These are phyloP conservation scores for Cyanoderma ruficeps DNA, from an alignment of 2,113 vertebrate genomes.

Conservation along the genomic window DNA sequence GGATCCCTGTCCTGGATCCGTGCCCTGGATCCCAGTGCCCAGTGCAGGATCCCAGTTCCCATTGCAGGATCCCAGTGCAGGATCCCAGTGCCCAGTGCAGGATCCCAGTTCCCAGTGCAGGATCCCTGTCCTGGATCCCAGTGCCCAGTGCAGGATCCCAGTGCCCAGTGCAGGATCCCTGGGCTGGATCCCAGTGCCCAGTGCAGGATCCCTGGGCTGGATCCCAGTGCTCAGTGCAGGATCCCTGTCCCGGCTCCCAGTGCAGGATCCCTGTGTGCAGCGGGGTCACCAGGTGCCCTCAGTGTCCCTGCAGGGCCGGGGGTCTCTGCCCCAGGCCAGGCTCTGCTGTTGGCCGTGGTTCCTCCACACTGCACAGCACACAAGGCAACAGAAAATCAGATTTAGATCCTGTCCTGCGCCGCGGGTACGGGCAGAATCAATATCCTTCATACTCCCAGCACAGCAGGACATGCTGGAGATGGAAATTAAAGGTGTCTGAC, in stretches of 20 bases:
- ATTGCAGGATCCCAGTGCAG: too few relatives aligned
- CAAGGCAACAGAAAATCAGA: background rate
- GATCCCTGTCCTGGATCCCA: too few relatives aligned
- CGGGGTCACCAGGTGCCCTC: accelerated
- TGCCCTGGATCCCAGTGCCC: background rate
- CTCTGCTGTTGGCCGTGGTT: background rate
- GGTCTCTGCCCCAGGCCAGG: background rate
- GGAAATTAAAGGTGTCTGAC: conserved; percentile 29
- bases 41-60: too few relatives aligned
- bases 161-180: too few relatives aligned
- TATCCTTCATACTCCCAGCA: background rate
- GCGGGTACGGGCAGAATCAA: background rate
- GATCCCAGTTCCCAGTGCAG: too few relatives aligned
- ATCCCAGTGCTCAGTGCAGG: too few relatives aligned
- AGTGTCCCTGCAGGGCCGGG: background rate
- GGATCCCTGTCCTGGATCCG: background rate
- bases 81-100: too few relatives aligned
- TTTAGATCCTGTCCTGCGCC: background rate
- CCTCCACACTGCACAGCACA: background rate
- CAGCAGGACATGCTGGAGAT: background rate
- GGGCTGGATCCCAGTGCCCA: too few relatives aligned
- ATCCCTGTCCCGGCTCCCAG: background rate
- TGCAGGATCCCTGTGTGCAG: background rate
- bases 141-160: too few relatives aligned
- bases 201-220: too few relatives aligned